Evolutionary conservation across 2,888 invertebrate genomes (phyloP).

Genomic region (Hanleya hanleyi): DNA sequence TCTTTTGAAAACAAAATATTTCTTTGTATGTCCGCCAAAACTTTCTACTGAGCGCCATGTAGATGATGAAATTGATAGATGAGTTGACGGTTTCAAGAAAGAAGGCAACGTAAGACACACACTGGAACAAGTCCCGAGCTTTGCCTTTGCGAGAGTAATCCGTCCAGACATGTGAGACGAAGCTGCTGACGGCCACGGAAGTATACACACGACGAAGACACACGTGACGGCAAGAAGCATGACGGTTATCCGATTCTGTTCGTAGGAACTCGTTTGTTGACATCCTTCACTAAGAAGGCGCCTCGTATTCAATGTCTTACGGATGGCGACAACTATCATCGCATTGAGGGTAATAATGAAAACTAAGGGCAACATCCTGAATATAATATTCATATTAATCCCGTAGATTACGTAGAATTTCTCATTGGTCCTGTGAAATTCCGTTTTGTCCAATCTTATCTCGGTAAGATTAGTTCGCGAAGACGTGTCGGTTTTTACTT

Average conservation of each 20-base stretch:
- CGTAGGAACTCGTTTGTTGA: slow-evolving; percentile 25
- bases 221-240: slow-evolving; percentile 60
- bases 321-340: slow-evolving; percentile 50
- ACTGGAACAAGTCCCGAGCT: slow-evolving; percentile 45
- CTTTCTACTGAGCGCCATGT: slow-evolving; percentile 59
- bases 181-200: slow-evolving; percentile 62
- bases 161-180: slow-evolving; percentile 43
- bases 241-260: slow-evolving; percentile 55
- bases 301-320: slow-evolving; percentile 45
- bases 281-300: slow-evolving; percentile 29
- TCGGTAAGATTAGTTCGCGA: slow-evolving; percentile 36
- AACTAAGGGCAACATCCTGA: slow-evolving; percentile 55
- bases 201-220: slow-evolving; percentile 58
- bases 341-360: slow-evolving; percentile 51
- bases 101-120: slow-evolving; percentile 51
- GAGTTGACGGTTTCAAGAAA: slow-evolving; percentile 61
- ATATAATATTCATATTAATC: slow-evolving; percentile 52
- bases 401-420: slow-evolving; percentile 54
- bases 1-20: slow-evolving; percentile 53
- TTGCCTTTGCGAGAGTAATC: slow-evolving; percentile 48
- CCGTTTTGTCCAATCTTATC: slow-evolving; percentile 42
- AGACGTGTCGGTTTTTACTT: slow-evolving; percentile 21
- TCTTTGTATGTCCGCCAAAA: slow-evolving; percentile 56
- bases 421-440: slow-evolving; percentile 50
- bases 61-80: slow-evolving; percentile 62